Evolutionary conservation across 2,113 vertebrate genomes (phyloP).

Genomic region (Delphinus delphis): DNA sequence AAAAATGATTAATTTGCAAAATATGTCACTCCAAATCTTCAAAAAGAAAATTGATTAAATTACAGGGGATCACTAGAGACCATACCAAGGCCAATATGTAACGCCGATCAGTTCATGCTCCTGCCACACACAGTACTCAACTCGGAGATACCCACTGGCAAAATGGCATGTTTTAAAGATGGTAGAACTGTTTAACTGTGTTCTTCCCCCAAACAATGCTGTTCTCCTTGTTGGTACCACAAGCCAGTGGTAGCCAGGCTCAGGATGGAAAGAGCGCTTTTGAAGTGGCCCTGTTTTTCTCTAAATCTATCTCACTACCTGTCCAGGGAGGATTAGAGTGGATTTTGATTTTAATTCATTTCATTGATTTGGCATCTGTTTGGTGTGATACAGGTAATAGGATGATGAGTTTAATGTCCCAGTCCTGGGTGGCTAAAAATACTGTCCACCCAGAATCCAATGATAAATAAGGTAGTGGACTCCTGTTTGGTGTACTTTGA

Average conservation of each 20-base stretch:
- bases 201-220: neutral
- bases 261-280: neutral
- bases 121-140: neutral
- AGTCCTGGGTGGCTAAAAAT: neutral
- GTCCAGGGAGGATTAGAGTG: neutral
- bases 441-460: neutral
- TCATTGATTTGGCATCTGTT: slow-evolving; percentile 9
- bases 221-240: neutral
- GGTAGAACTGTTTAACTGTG: neutral
- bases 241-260: neutral
- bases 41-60: neutral
- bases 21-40: neutral
- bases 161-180: neutral
- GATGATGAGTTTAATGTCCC: neutral
- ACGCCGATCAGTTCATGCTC: neutral
- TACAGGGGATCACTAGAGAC: neutral
- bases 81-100: neutral
- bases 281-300: neutral
- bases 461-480: neutral
- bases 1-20: slow-evolving; percentile 26
- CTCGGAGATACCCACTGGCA: neutral
- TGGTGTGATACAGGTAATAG: slow-evolving; percentile 11
- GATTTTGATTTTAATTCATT: neutral
- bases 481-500: neutral
- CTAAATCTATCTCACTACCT: neutral